These are phyloP conservation scores for Caenorhabditis angaria DNA, from an alignment of 2,888 invertebrate species.

Conservation along the genomic window DNA sequence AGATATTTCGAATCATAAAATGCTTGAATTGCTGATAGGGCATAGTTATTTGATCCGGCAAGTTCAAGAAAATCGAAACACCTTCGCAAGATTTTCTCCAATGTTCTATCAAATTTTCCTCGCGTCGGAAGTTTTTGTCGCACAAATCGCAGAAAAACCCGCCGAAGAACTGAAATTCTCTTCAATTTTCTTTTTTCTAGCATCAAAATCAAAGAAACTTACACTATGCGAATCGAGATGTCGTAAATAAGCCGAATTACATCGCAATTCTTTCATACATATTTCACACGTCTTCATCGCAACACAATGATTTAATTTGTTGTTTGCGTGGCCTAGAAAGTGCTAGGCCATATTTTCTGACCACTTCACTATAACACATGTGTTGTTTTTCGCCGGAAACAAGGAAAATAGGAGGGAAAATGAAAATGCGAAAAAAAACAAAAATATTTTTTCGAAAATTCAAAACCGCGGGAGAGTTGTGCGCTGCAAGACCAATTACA, in stretches of 20 bases:
- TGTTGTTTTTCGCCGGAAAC: too few species aligned
- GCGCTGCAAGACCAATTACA: too few species aligned
- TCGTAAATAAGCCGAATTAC: background rate
- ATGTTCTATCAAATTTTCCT: background rate
- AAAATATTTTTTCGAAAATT: too few species aligned
- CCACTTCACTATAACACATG: too few species aligned
- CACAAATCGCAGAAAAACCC: conserved; percentile 1
- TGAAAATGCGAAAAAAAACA: too few species aligned
- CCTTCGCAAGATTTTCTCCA: background rate
- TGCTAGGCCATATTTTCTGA: too few species aligned
- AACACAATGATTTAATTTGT: too few species aligned
- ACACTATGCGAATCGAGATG: background rate
- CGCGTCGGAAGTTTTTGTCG: background rate
- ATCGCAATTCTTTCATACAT: background rate
- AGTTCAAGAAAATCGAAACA: background rate
- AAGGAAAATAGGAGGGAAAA: too few species aligned
- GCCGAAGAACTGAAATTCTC: background rate
- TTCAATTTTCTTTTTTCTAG: too few species aligned
- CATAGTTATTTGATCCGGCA: background rate
- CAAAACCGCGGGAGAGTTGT: too few species aligned
- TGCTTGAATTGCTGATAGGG: background rate
- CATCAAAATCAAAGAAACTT: too few species aligned
- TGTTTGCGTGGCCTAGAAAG: too few species aligned
- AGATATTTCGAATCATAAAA: background rate
- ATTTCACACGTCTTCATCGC: background rate